Conservation (phyloP, 2,888 invertebrate genomes). For the Dolichomitus sp. region DNA sequence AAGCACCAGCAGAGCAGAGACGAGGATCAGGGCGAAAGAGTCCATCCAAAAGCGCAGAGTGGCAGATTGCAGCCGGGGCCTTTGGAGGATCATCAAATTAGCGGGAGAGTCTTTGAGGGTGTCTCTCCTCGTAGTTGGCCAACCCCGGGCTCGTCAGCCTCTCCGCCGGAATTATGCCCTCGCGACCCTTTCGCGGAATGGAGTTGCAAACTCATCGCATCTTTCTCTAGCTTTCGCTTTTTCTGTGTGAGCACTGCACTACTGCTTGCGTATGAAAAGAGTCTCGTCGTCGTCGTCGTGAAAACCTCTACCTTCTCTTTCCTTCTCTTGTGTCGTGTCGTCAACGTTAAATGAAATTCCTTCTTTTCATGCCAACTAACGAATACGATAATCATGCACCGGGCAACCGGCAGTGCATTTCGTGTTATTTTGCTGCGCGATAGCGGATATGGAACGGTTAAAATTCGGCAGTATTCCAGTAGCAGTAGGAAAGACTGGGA, state of each 20-base stretch:
- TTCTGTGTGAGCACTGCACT: slow-evolving; percentile 52
- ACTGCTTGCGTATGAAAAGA: slow-evolving; percentile 50
- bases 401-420: slow-evolving; percentile 58
- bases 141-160: slow-evolving; percentile 80
- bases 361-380: slow-evolving; percentile 16
- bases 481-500: slow-evolving; percentile 37
- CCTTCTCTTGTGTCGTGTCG: slow-evolving; percentile 22
- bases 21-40: slow-evolving; percentile 71
- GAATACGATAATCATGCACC: slow-evolving; percentile 37
- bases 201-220: slow-evolving; percentile 78
- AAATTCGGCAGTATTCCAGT: slow-evolving; percentile 57
- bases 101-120: slow-evolving; percentile 85
- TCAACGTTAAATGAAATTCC: slow-evolving; percentile 45
- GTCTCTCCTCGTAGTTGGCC: slow-evolving; percentile 78
- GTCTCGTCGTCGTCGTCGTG: slow-evolving; percentile 19
- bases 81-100: slow-evolving; percentile 86
- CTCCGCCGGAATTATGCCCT: slow-evolving; percentile 81
- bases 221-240: slow-evolving; percentile 35
- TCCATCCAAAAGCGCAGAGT: slow-evolving; percentile 78
- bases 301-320: slow-evolving; percentile 12
- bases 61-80: slow-evolving; percentile 83
- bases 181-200: slow-evolving; percentile 79
- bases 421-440: slow-evolving; percentile 44
- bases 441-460: slow-evolving; percentile 60
- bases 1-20: slow-evolving; percentile 41